Evolutionary conservation across 2,113 vertebrate species (phyloP).

Genomic region (Brevimyrus niger): DNA sequence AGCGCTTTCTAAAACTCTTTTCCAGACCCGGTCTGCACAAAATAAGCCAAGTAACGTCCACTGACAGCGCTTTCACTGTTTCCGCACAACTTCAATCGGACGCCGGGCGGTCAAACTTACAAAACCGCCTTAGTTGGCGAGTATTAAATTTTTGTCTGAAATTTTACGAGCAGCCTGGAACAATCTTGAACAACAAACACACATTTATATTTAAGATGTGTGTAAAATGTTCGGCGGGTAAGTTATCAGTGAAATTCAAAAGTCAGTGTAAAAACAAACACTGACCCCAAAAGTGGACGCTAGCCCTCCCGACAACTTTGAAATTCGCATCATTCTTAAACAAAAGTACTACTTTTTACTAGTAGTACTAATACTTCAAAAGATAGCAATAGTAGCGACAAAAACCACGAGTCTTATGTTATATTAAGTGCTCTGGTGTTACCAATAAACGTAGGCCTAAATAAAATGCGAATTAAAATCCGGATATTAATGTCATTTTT

Average conservation of each 20-base stretch:
- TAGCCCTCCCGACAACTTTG: not conserved
- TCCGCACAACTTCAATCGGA: not conserved
- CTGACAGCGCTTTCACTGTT: not conserved
- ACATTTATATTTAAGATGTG: not conserved
- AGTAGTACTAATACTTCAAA: not conserved
- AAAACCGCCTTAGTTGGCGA: not conserved
- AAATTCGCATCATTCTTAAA: not conserved
- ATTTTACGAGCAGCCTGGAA: not conserved
- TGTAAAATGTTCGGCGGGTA: not conserved
- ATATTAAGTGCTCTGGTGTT: not conserved
- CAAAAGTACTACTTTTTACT: not conserved
- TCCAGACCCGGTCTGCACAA: constrained; percentile 53
- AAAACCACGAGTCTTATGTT: not conserved
- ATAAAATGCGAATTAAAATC: not conserved
- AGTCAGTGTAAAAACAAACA: not conserved
- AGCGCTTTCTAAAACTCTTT: constrained; percentile 56
- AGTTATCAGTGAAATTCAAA: not conserved
- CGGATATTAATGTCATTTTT: not conserved
- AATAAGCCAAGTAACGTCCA: constrained; percentile 13
- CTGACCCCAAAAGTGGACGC: not conserved
- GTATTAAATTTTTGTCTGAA: not conserved
- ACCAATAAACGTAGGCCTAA: not conserved
- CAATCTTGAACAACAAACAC: not conserved
- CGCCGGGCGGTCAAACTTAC: not conserved
- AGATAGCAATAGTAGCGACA: not conserved